Conservation (phyloP, 2,797 vertebrate genomes). For the Alca torda region DNA sequence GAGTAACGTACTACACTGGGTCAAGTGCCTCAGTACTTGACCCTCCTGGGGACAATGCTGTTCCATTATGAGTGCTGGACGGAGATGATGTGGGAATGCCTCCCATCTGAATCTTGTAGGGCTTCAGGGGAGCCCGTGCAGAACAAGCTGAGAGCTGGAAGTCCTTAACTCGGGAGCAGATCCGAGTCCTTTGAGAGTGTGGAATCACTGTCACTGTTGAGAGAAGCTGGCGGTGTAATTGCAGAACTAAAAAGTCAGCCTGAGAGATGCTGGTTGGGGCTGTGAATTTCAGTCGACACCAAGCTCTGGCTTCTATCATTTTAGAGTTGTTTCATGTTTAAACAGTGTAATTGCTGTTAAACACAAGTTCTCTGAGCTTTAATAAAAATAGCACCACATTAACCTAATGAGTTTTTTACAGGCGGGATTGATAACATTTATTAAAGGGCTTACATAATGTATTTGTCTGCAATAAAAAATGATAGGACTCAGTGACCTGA, state of each 20-base stretch:
- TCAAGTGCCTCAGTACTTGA: not conserved
- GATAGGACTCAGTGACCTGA: not conserved
- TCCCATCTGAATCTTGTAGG: not conserved
- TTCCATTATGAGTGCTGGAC: not conserved
- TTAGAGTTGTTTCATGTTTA: not conserved
- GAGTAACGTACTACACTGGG: not conserved
- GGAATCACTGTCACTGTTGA: not conserved
- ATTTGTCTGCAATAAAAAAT: not conserved
- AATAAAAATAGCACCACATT: conserved; percentile 54
- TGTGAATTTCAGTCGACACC: not conserved
- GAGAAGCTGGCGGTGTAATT: not conserved
- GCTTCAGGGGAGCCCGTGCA: not conserved
- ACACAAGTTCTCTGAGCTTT: not conserved
- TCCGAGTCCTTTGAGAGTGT: not conserved
- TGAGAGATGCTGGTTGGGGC: not conserved
- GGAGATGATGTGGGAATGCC: not conserved
- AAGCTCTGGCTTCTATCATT: not conserved
- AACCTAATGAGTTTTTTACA: conserved; percentile 25
- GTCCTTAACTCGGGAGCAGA: not conserved
- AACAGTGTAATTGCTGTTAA: not conserved
- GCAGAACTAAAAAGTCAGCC: not conserved
- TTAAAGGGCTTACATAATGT: conserved; percentile 22
- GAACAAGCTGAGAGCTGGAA: not conserved
- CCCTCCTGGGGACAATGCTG: not conserved
- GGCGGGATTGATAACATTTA: conserved; percentile 10